A percentile compares a stretch with the other conserved stretches of the same genome.
Evolutionary conservation across 1,140 invertebrate genomes (phyloP).

Genomic region (Pteromalus puparum): DNA sequence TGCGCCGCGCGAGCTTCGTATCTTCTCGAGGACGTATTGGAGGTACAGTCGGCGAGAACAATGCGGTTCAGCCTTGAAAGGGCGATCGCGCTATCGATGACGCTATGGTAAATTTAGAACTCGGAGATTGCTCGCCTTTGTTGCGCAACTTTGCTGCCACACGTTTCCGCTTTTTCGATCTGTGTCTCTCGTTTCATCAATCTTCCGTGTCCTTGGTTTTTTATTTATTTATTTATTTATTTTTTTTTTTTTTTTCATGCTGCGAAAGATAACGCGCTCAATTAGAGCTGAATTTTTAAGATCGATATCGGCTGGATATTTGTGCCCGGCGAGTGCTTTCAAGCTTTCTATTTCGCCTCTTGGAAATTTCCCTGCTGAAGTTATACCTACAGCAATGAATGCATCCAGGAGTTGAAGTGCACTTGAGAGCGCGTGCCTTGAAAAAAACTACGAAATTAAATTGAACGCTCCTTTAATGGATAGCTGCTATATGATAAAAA

Average conservation of each 20-base stretch:
- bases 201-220: too few species aligned
- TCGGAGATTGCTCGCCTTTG: background rate
- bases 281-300: background rate
- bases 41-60: background rate
- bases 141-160: background rate
- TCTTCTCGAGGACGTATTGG: background rate
- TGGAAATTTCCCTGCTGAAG: background rate
- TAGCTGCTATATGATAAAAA: background rate
- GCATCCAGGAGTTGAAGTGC: background rate
- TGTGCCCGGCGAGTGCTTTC: background rate
- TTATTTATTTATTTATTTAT: too few species aligned
- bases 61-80: background rate
- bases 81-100: background rate
- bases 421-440: background rate
- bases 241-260: background rate
- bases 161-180: too few species aligned
- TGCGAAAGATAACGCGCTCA: background rate
- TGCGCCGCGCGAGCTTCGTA: background rate
- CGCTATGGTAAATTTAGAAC: background rate
- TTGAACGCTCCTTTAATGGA: background rate
- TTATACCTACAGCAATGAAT: background rate
- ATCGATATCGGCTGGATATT: background rate
- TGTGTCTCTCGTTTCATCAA: background rate
- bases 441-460: background rate
- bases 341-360: background rate